Base-by-base conservation (phyloP, 1,140 invertebrate species). In the Microplitis mediator region DNA sequence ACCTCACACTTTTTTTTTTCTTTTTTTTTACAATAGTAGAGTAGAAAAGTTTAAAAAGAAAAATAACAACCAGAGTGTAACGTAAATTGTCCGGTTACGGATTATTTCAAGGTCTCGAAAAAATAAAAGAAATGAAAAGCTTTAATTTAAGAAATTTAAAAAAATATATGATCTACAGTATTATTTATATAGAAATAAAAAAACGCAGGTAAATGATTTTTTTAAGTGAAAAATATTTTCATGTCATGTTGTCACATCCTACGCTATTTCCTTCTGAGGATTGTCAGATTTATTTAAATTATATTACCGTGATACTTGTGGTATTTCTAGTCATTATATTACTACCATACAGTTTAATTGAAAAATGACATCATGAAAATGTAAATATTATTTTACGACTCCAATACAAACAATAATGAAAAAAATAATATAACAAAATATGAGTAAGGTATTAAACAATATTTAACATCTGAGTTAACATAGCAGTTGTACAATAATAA, bases 211-310 rank as follows among this genome's bases (percentile, higher is more conserved):
- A n/a, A n/a, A n/a, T n/a, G n/a, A n/a, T n/a, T n/a, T n/a, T n/a
- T 14, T 56, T 14, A 56, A n/a, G 4, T 60, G 23, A 31, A 31
- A 60, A 60, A 50, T 63, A 34, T 9, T 50, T 31, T 23, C 36
- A 34, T 50, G 56, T 61, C 34, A 62, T 11, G 31, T 62, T 70
- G 63, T 70, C 69, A 51, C 34, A 1, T 11, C 35, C 14, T 32
- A 39, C 35, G 16, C 34, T 32, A 23, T 34, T 50, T 16, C 8
- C 39, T 69, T 60, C 5, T 52, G 39, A 61, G 35, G 39, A 39
- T 50, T 36, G 58, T 51, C 36, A 60, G 69, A 70, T 63, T 70
- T 58, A 63, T 62, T 51, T 61, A 36, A 70, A 63, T 70, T 61
- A 36, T 63, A 63, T 70, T 70, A 70, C 69, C 60, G 11, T 50